Conservation (phyloP, 2,888 invertebrate species). For the Ophion ventricosus region DNA sequence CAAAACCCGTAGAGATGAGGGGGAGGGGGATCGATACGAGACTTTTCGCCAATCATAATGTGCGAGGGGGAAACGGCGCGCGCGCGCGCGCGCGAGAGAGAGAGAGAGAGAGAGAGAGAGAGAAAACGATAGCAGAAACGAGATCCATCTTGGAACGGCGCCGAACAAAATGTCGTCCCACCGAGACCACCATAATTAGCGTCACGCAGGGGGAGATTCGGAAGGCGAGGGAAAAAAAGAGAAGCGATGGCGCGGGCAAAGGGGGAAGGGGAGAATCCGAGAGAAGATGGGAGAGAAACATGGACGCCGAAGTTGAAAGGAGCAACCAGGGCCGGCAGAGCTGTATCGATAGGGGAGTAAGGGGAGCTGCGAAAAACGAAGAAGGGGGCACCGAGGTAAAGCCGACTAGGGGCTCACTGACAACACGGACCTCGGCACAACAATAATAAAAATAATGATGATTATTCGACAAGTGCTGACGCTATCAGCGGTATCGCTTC, state of each 20-base stretch:
- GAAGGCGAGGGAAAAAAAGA: slow-evolving; percentile 39
- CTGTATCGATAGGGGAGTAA: slow-evolving; percentile 17
- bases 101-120: slow-evolving; percentile 26
- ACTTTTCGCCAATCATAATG: slow-evolving; percentile 53
- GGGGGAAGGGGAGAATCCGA: slow-evolving; percentile 28
- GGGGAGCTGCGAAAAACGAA: slow-evolving; percentile 42
- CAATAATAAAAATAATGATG: slow-evolving; percentile 72
- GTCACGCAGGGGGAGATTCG: slow-evolving; percentile 64
- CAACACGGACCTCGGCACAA: slow-evolving; percentile 77
- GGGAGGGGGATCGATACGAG: slow-evolving; percentile 61
- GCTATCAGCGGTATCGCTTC: slow-evolving; percentile 40
- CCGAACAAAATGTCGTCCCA: slow-evolving; percentile 82
- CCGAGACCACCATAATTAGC: slow-evolving; percentile 82
- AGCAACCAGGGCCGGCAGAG: slow-evolving; percentile 48
- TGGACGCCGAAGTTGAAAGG: slow-evolving; percentile 59
- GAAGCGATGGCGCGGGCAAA: slow-evolving; percentile 31
- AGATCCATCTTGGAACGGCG: slow-evolving; percentile 79
- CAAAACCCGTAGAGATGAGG: slow-evolving; percentile 45
- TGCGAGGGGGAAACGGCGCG: slow-evolving; percentile 36
- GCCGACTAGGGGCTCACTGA: slow-evolving; percentile 74
- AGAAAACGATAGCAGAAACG: slow-evolving; percentile 55
- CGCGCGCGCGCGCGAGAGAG: slow-evolving; percentile 16
- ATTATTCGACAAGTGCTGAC: slow-evolving; percentile 36
- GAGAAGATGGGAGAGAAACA: slow-evolving; percentile 64
- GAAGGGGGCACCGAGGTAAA: slow-evolving; percentile 60